Evolutionary conservation across 2,797 vertebrate species (phyloP).

Genomic region (Myotis planiceps): DNA sequence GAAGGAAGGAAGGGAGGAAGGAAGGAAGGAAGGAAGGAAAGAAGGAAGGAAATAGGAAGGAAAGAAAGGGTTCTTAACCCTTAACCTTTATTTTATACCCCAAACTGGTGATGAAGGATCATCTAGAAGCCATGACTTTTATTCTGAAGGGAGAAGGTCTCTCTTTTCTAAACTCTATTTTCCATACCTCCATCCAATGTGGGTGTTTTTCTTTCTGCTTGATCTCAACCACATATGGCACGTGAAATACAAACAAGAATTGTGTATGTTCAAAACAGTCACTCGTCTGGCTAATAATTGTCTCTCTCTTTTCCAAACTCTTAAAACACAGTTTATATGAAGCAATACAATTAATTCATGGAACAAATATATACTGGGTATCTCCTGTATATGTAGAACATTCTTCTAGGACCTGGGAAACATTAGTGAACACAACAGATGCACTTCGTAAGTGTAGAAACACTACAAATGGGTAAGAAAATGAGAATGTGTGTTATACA

Average conservation of each 20-base stretch:
- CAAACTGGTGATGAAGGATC: not conserved
- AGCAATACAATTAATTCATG: not conserved
- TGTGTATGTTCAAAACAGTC: not conserved
- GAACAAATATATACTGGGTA: not conserved
- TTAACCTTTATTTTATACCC: not conserved
- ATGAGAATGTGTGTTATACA: not conserved
- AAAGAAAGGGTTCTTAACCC: not conserved
- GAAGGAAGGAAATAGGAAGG: not conserved
- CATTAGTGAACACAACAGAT: not conserved
- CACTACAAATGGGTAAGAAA: not conserved
- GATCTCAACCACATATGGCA: slow-evolving; percentile 50
- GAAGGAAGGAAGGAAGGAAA: too few species aligned
- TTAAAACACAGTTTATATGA: slow-evolving; percentile 32
- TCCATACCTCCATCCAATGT: slow-evolving; percentile 14
- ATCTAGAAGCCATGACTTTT: slow-evolving; percentile 31
- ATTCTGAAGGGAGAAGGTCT: slow-evolving; percentile 34
- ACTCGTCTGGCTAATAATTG: not conserved
- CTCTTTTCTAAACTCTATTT: not conserved
- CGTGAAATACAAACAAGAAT: slow-evolving; percentile 33
- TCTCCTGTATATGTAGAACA: not conserved
- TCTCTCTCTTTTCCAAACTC: slow-evolving; percentile 3
- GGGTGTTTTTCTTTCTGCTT: slow-evolving; percentile 65
- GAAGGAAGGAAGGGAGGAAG: not conserved
- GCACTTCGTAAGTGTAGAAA: not conserved
- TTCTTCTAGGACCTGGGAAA: not conserved